Conservation (phyloP, 37 sponge, comb jelly and placozoan genomes). For the Chondrosia reniformis region DNA sequence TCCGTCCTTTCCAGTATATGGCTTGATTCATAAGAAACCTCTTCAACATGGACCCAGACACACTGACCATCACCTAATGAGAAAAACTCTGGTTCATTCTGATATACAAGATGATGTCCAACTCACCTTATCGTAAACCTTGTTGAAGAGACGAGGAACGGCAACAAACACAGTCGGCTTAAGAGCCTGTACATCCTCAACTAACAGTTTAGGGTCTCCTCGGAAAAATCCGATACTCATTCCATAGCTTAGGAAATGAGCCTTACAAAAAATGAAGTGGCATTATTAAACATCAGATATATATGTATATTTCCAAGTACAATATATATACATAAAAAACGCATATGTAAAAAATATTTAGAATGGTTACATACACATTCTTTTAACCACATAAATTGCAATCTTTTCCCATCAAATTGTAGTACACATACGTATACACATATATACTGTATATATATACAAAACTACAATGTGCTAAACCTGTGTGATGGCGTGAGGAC, state of each 20-base stretch:
- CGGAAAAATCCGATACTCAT: slow-evolving; percentile 77
- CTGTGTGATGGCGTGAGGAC: neutral
- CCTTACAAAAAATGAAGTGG: neutral
- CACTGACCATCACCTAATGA: slow-evolving; percentile 62
- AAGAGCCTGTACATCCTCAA: slow-evolving; percentile 76
- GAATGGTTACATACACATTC: no score
- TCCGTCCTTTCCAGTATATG: slow-evolving; percentile 59
- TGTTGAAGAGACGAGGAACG: slow-evolving; percentile 93
- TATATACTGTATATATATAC: neutral
- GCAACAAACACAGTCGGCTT: slow-evolving; percentile 87
- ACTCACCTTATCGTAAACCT: slow-evolving; percentile 89
- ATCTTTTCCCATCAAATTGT: no score
- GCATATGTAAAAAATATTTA: no score
- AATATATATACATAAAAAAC: no score
- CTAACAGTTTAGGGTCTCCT: slow-evolving; percentile 82
- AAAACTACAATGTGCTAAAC: neutral
- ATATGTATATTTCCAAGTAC: neutral
- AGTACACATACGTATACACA: neutral
- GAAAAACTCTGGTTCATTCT: neutral
- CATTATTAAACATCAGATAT: neutral
- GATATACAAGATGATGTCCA: neutral
- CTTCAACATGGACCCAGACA: slow-evolving; percentile 62
- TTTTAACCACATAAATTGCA: no score
- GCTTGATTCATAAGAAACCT: slow-evolving; percentile 73
- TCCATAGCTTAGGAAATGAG: slow-evolving; percentile 40